Conservation (phyloP, 1,140 invertebrate species). For the Zaprionus camerounensis region DNA sequence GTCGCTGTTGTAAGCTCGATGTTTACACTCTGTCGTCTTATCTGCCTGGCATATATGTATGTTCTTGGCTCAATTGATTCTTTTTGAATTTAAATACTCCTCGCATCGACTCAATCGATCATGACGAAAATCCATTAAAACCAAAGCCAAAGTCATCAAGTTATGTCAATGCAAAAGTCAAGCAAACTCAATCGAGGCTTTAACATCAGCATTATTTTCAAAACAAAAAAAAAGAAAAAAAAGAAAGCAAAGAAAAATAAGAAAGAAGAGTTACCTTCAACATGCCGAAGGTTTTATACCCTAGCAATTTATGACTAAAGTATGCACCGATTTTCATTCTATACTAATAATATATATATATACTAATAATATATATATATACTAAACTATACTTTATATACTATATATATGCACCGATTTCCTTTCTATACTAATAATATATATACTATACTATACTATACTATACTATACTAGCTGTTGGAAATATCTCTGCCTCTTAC, state of each 20-base stretch:
- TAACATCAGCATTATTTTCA: conserved; percentile 4
- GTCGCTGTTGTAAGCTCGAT: background rate
- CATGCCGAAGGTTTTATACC: background rate
- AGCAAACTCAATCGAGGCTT: background rate
- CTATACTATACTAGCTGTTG: no score
- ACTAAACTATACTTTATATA: no score
- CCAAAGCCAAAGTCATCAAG: background rate
- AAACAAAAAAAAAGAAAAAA: background rate
- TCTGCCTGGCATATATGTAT: background rate
- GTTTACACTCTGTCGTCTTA: conserved; percentile 2
- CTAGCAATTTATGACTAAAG: background rate
- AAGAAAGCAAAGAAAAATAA: background rate
- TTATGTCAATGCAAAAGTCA: background rate
- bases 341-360: no score
- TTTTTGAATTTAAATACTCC: conserved; percentile 4
- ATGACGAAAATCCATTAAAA: conserved; percentile 2
- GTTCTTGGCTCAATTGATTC: conserved; percentile 3
- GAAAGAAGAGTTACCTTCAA: background rate
- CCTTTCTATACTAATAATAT: no score
- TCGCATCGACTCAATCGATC: conserved; percentile 1
- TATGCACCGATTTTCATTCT: background rate
- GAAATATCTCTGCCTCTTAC: no score
- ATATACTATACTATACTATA: no score
- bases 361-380: no score
- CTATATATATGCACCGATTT: no score